Evolutionary conservation across 2,113 vertebrate species (phyloP), one percentile per base, ranked within the genome.

Genomic region (Etheostoma spectabile): DNA sequence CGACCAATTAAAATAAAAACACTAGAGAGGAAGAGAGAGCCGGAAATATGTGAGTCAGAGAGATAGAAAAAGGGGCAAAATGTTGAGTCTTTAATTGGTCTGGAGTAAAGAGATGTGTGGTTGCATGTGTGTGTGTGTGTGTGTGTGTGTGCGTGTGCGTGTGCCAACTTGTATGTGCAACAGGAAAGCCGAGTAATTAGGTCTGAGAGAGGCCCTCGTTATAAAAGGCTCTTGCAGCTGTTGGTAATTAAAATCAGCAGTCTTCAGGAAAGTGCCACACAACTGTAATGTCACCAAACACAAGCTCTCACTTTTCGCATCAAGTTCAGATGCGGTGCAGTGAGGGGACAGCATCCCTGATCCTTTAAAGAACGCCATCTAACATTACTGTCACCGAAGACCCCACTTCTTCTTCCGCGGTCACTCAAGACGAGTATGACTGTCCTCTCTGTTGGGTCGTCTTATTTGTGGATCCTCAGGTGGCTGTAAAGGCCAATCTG

Each of bases 11-110:
- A 68, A 51, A 24, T 60, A 80, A 85, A 42, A 86, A 79, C 83
- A 59, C 73, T 10, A 38, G 84, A 79, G 35, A 55, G 79, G 60
- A 13, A 30, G 24, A 51, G 45, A 61, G 55, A 74, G 59, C 66
- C 57, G 74, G 77, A 82, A 87, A 42, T 79, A 56, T 53, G 51
- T 72, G 59, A 85, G 70, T 63, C 21, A 2, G 61, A 33, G 45
- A 19, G 82, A 83, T 15, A 82, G 89, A 78, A 75, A 86, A 27
- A 61, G 19, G 49, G 65, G 61, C 60, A 83, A 82, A 87, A 88
- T 85, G 83, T 73, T 79, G 80, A 84, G 83, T 81, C 84, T 62
- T 69, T 91, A 92, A 92, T 93, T 92, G 89, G 92, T 78, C 67
- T 86, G 85, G 91, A 82, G 88, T 60, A 67, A 55, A 67, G 66